Base-by-base conservation (phyloP, 1,140 invertebrate species). In the Paracyclopina nana region DNA sequence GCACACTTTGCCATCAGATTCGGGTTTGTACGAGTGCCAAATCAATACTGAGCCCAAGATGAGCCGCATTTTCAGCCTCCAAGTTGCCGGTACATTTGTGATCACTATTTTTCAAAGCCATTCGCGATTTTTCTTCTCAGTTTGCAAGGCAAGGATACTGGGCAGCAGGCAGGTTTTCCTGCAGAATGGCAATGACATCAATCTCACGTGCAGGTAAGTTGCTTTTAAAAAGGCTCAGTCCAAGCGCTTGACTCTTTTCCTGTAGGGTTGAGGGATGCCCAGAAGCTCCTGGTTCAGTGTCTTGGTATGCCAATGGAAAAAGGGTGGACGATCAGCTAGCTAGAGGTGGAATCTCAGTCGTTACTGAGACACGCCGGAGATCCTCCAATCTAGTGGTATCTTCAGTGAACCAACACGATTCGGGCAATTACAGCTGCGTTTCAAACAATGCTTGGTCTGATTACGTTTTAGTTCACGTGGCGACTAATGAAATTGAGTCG, bases 31-130 rank as follows among this genome's bases (percentile, higher is more conserved):
- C 34, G 34, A 38, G 34, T 38, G 34, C 9, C 34, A 38, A 38
- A 38, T 38, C 20, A 16, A n/a, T 2, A 38, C 34, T 20, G 34
- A 38, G 20, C 34, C 34, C 3, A 38, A 38, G 20, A n/a, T n/a
- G 34, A 38, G 34, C 34, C 14, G 20, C n/a, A 20, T 20, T 20
- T 38, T 16, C 34, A 16, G 14, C 14, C 34, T 38, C 2, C 34
- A 38, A 38, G 34, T 38, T 38, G 34, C 20, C n/a, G 34, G 34
- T 38, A 38, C n/a, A n/a, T n/a, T n/a, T n/a, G n/a, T n/a, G n/a
- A n/a, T n/a, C n/a, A n/a, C n/a, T n/a, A n/a, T n/a, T n/a, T n/a
- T n/a, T n/a, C n/a, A n/a, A n/a, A n/a, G n/a, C n/a, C n/a, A n/a
- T n/a, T n/a, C n/a, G n/a, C n/a, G n/a, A n/a, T n/a, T n/a, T n/a